A percentile compares a stretch with the other conserved stretches of the same genome.
Conservation (phyloP, 2,113 vertebrate species). For the Piprites chloris region DNA sequence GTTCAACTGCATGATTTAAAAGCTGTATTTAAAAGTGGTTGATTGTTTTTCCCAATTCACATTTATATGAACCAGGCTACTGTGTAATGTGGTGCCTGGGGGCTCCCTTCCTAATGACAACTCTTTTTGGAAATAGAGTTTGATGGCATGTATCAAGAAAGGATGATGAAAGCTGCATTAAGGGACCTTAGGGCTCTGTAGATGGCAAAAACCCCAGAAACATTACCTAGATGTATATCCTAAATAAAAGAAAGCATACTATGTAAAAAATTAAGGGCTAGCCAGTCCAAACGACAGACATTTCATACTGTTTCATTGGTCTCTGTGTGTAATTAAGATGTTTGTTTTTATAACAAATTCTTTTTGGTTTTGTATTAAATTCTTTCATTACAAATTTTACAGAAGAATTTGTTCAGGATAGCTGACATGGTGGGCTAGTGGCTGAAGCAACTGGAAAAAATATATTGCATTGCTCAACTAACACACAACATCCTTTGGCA, state of each 20-base stretch:
- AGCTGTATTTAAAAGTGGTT: neutral
- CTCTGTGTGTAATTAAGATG: neutral
- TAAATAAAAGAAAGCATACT: slow-evolving; percentile 1
- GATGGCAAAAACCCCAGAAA: neutral
- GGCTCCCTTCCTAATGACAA: neutral
- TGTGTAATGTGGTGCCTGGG: neutral
- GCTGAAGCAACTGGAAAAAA: neutral
- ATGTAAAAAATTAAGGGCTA: neutral
- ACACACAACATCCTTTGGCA: neutral
- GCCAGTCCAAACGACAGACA: neutral
- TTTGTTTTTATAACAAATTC: neutral
- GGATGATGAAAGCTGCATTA: neutral
- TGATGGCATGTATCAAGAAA: neutral
- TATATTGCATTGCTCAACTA: neutral
- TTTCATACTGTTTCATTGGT: neutral
- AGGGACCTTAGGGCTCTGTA: neutral
- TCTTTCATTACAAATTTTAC: neutral
- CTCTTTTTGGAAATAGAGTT: neutral
- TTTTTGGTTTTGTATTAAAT: neutral
- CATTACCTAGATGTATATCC: neutral
- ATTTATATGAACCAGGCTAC: neutral
- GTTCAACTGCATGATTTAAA: neutral
- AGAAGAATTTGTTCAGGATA: neutral
- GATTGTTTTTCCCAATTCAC: neutral
- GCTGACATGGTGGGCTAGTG: neutral